phyloP scores from a whole-genome alignment of 2,888 invertebrate genomes.

The Dryadula phaetusa region DNA sequence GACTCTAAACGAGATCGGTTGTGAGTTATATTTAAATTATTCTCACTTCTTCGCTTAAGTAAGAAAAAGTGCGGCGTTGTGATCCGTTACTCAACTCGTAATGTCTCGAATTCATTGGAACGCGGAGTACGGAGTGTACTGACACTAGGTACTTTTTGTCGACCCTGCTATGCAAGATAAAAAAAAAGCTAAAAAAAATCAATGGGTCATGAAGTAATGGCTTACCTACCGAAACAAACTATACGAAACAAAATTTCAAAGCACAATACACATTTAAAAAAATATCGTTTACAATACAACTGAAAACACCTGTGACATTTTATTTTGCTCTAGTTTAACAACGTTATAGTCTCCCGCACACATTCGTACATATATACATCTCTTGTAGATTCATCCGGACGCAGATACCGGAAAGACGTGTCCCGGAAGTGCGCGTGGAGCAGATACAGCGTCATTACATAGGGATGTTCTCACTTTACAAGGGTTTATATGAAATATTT shows the following conservation, averaged over 20 bases:
- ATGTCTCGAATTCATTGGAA: no score
- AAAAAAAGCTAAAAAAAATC: no score
- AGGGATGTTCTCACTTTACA: constrained; percentile 7
- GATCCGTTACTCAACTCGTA: no score
- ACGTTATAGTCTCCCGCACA: background rate
- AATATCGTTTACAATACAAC: background rate
- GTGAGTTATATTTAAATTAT: no score
- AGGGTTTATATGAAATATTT: constrained; percentile 10
- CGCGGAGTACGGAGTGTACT: no score
- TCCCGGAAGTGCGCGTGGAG: constrained; percentile 16
- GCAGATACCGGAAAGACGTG: constrained; percentile 22
- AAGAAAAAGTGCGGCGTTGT: no score
- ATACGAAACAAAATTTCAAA: background rate
- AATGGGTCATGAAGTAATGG: no score
- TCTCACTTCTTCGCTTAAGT: no score
- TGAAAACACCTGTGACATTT: background rate
- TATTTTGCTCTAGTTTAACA: background rate
- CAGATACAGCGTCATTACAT: background rate
- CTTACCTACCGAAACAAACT: background rate
- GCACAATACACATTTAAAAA: background rate
- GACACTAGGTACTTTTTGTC: no score
- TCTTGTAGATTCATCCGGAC: constrained; percentile 20
- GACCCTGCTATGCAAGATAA: no score
- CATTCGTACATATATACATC: background rate
- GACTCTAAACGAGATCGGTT: no score